These are phyloP conservation scores for Gadus chalcogrammus DNA, from an alignment of 2,113 vertebrate species.

Conservation along the genomic window DNA sequence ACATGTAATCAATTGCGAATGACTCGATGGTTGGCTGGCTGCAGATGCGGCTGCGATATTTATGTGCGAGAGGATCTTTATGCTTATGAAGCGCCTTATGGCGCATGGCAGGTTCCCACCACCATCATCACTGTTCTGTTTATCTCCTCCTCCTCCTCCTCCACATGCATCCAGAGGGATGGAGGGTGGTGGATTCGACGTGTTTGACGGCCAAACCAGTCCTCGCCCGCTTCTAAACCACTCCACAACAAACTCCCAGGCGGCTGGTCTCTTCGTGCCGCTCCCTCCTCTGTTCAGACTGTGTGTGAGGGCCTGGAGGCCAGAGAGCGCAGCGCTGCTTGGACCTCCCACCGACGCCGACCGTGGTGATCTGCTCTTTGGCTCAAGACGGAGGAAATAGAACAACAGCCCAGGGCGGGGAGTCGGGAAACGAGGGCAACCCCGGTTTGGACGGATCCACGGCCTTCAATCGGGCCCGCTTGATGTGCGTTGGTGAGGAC, in stretches of 20 bases:
- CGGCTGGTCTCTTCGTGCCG: too few species aligned
- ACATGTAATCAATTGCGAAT: conserved; percentile 64
- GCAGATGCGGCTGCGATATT: too few species aligned
- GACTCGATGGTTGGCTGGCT: conserved; percentile 35
- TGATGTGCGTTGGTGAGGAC: conserved; percentile 58
- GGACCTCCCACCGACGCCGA: conserved; percentile 32
- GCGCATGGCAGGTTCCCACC: too few species aligned
- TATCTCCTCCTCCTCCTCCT: too few species aligned
- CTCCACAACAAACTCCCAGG: not conserved
- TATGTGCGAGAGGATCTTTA: too few species aligned
- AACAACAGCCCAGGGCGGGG: conserved; percentile 49
- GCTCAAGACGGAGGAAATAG: conserved; percentile 31
- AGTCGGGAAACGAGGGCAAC: conserved; percentile 37
- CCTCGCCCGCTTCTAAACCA: not conserved
- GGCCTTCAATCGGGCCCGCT: conserved; percentile 34
- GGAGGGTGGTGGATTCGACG: too few species aligned
- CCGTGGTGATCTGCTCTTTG: conserved; percentile 38
- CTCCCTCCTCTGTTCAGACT: conserved; percentile 29
- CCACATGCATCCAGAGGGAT: too few species aligned
- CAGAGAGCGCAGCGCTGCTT: conserved; percentile 50
- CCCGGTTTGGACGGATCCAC: conserved; percentile 52
- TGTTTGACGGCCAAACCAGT: too few species aligned
- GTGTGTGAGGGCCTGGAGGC: conserved; percentile 57
- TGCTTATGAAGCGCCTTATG: too few species aligned
- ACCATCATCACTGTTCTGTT: too few species aligned